Base-by-base conservation (phyloP, 2,888 invertebrate species). In the Dynastes maya region DNA sequence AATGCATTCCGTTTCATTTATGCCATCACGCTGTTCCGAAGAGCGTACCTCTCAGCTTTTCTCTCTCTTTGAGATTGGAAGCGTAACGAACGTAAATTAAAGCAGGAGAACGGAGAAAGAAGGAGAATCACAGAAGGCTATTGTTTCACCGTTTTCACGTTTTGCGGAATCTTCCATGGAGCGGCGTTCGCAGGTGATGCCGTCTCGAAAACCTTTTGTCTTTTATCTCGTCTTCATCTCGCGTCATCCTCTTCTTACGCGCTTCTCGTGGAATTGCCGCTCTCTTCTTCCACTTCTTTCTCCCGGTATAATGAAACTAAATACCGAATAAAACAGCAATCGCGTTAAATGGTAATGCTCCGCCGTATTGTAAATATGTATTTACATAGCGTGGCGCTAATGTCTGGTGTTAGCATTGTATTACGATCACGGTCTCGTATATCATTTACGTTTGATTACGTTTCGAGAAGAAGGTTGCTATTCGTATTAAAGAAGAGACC, bases 271-370 rank as follows among this genome's bases (percentile, higher is more conserved):
- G 45, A 49, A 49, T 67, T 45, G 8, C 45, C 45, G 2, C 11
- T 45, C 11, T 1, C 32, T 16, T 29, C 64, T 45, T 45, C 45
- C 45, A 4, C 45, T 45, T 45, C 8, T 64, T 40, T 29, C 64
- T 32, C 45, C 67, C 45, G 40, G 16, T 58, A 40, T 72, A 72
- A 72, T 72, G 72, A 72, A 72, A 72, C 40, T 72, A 72, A 72
- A 72, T 72, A 58, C 58, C 72, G 72, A 72, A 72, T 72, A 72
- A 72, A 72, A 72, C 58, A 58, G 58, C 72, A 58, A 72, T 72
- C 58, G 37, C 58, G 58, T 72, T 72, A 72, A 72, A 72, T 61
- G 72, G 58, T 72, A 72, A 72, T 72, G 72, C 22, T 58, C 22
- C 27, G 6, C 45, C 2, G 72, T 27, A 72, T 58, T 72, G 58